These are phyloP conservation scores for Andrena dorsata DNA, from an alignment of 2,888 invertebrate species.

Conservation along the genomic window DNA sequence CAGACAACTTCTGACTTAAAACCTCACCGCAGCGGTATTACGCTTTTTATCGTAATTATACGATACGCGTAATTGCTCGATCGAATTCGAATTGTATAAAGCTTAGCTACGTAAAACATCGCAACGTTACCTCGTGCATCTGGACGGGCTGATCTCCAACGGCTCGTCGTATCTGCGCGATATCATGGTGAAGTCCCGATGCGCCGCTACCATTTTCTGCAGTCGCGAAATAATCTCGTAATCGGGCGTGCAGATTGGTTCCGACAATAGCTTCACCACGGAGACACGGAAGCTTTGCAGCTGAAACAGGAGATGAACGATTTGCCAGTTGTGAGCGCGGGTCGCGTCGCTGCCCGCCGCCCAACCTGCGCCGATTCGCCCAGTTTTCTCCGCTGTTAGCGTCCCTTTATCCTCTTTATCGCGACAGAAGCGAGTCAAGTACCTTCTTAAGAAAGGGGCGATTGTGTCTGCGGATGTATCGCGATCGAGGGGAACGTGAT, in stretches of 20 bases:
- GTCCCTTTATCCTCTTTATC: neutral
- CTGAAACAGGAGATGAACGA: slow-evolving; percentile 77
- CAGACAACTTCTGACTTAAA: neutral
- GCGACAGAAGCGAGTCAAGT: neutral
- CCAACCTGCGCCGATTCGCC: neutral
- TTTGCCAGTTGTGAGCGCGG: slow-evolving; percentile 40
- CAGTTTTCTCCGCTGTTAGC: neutral
- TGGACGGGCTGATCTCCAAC: slow-evolving; percentile 85
- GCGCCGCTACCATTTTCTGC: slow-evolving; percentile 94
- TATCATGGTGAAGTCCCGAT: slow-evolving; percentile 94
- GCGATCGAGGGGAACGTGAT: slow-evolving; percentile 5
- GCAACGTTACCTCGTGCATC: slow-evolving; percentile 81
- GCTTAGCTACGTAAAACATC: neutral
- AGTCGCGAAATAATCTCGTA: slow-evolving; percentile 92
- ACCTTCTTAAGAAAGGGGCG: neutral
- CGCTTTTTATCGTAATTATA: neutral
- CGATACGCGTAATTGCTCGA: neutral
- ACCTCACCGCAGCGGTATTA: neutral
- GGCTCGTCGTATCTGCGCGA: slow-evolving; percentile 91
- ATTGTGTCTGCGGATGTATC: neutral
- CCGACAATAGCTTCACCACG: slow-evolving; percentile 90
- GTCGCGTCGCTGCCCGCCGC: slow-evolving; percentile 11
- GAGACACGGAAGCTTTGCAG: slow-evolving; percentile 92
- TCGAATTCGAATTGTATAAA: neutral
- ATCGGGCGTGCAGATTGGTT: slow-evolving; percentile 90